Evolutionary conservation across 2,113 vertebrate genomes (phyloP).

Genomic region (Copsychus sechellarum): DNA sequence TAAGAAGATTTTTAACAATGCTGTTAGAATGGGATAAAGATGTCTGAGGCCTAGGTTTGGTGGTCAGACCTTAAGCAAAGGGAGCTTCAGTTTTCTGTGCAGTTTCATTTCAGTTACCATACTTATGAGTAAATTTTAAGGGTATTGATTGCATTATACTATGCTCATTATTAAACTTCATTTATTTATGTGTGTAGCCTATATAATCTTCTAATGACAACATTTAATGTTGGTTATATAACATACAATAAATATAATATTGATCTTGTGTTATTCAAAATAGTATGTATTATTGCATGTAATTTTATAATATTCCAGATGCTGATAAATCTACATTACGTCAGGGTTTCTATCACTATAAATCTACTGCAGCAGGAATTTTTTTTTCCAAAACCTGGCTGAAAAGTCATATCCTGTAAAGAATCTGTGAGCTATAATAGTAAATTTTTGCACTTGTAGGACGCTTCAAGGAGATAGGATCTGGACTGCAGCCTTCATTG

Average conservation of each 20-base stretch:
- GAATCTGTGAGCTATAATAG: not conserved
- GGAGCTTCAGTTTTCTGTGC: not conserved
- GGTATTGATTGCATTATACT: not conserved
- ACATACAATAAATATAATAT: not conserved
- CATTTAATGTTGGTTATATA: not conserved
- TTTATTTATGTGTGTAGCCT: not conserved
- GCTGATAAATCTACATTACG: not conserved
- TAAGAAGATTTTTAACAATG: not conserved
- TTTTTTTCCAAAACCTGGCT: not conserved
- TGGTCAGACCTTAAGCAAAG: not conserved
- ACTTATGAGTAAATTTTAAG: not conserved
- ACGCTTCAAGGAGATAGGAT: slow-evolving; percentile 52
- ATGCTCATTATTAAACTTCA: not conserved
- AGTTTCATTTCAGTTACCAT: not conserved
- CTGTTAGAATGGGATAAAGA: not conserved
- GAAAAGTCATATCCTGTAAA: not conserved
- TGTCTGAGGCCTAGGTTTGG: not conserved
- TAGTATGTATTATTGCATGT: not conserved
- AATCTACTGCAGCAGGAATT: not conserved
- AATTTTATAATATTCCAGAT: not conserved
- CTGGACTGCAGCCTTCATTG: slow-evolving; percentile 41
- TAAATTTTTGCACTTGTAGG: slow-evolving; percentile 16
- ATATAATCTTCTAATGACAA: not conserved
- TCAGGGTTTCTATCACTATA: not conserved
- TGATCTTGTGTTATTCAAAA: not conserved